Conservation (phyloP, 2,888 invertebrate genomes). For the Papilio gigon region DNA sequence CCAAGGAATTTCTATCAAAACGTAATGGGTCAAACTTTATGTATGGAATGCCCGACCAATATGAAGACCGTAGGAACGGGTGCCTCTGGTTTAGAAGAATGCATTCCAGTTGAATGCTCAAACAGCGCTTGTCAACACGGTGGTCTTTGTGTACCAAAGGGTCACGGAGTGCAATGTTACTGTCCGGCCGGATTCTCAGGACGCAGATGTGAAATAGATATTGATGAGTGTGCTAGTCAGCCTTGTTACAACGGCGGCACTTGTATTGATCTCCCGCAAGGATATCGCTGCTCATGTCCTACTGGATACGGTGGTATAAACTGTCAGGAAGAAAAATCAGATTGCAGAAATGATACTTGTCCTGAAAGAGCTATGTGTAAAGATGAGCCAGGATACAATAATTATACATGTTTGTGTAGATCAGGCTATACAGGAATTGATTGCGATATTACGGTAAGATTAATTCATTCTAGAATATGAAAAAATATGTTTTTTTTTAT, state of each 20-base stretch:
- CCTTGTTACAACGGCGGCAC: slow-evolving; percentile 97
- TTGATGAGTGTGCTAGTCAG: slow-evolving; percentile 96
- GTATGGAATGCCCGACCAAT: slow-evolving; percentile 94
- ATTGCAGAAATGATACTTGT: slow-evolving; percentile 94
- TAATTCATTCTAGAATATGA: too few species aligned
- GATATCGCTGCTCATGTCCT: slow-evolving; percentile 94
- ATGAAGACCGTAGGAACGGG: slow-evolving; percentile 93
- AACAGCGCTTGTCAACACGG: slow-evolving; percentile 95
- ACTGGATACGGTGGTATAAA: slow-evolving; percentile 95
- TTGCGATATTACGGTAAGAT: slow-evolving; percentile 91
- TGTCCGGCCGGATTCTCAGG: slow-evolving; percentile 98
- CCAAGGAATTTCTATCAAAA: slow-evolving; percentile 96
- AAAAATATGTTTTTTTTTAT: neutral
- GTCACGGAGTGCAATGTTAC: slow-evolving; percentile 94
- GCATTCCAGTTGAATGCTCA: slow-evolving; percentile 92
- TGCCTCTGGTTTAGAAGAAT: slow-evolving; percentile 91
- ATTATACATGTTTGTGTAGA: slow-evolving; percentile 95
- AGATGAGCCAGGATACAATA: slow-evolving; percentile 94
- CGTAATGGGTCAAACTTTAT: slow-evolving; percentile 90
- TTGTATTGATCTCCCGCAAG: slow-evolving; percentile 95
- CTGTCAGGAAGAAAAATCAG: slow-evolving; percentile 96
- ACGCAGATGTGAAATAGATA: slow-evolving; percentile 95
- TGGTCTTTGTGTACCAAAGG: slow-evolving; percentile 94
- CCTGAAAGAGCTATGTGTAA: slow-evolving; percentile 98
- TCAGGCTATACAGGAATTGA: slow-evolving; percentile 97